Evolutionary conservation across 2,113 vertebrate genomes (phyloP).

Genomic region (Axis porcinus): DNA sequence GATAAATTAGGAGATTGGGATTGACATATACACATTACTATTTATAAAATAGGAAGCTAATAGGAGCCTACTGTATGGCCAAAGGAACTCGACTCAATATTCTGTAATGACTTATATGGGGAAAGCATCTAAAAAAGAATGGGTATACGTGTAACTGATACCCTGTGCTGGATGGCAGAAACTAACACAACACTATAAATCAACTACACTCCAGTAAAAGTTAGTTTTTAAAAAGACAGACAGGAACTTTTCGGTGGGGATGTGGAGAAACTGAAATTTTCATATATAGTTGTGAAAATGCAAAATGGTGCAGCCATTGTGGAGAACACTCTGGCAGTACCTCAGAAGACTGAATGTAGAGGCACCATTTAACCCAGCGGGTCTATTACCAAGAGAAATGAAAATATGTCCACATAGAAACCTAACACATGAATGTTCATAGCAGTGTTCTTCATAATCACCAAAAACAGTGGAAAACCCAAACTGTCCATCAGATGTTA

Average conservation of each 20-base stretch:
- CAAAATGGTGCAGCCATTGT: not conserved
- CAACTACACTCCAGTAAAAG: not conserved
- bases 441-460: not conserved
- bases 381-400: not conserved
- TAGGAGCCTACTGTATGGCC: not conserved
- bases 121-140: not conserved
- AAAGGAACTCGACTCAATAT: not conserved
- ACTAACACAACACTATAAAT: not conserved
- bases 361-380: not conserved
- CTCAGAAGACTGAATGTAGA: not conserved
- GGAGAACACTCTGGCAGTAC: not conserved
- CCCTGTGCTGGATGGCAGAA: not conserved
- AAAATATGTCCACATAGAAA: not conserved
- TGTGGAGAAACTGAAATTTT: not conserved
- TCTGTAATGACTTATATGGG: not conserved
- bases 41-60: not conserved
- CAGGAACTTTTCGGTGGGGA: not conserved
- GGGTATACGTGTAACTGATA: not conserved
- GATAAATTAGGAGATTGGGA: not conserved
- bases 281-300: not conserved
- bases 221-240: not conserved
- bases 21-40: not conserved
- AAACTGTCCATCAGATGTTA: not conserved
- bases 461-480: not conserved
- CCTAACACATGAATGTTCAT: not conserved